These are phyloP conservation scores for Nemapogon koenigi DNA, from an alignment of 2,888 invertebrate species.

Conservation along the genomic window DNA sequence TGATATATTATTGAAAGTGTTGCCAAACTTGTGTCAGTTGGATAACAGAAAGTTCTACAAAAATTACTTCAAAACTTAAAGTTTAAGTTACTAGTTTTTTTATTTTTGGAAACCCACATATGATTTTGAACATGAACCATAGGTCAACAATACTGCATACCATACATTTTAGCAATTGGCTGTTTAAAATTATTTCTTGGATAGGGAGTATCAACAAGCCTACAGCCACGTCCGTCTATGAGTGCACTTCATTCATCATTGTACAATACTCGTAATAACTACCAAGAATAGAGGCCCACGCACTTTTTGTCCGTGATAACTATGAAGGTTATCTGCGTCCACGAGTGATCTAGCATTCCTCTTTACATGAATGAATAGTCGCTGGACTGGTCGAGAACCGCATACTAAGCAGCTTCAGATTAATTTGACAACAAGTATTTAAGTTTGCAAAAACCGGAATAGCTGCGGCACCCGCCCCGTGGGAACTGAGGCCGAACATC, in stretches of 20 bases:
- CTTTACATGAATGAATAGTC: conserved; percentile 62
- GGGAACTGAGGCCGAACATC: conserved; percentile 41
- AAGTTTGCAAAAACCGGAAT: conserved; percentile 58
- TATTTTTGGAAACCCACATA: too few species aligned
- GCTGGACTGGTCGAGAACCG: conserved; percentile 43
- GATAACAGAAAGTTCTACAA: too few species aligned
- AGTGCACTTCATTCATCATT: conserved; percentile 4
- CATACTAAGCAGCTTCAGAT: conserved; percentile 56
- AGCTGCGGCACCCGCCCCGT: conserved; percentile 49
- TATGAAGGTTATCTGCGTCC: conserved; percentile 48
- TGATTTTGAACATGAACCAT: too few species aligned
- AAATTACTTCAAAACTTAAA: too few species aligned
- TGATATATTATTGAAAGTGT: too few species aligned
- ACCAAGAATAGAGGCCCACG: conserved; percentile 17
- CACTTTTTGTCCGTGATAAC: conserved; percentile 23
- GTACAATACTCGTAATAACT: not conserved
- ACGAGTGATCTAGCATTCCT: conserved; percentile 59
- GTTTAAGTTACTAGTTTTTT: too few species aligned
- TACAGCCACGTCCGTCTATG: not conserved
- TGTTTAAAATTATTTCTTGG: too few species aligned
- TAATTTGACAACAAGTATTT: conserved; percentile 64
- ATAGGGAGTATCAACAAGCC: too few species aligned
- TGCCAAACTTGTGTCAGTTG: too few species aligned
- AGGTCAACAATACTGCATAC: too few species aligned
- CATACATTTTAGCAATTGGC: too few species aligned